These are phyloP conservation scores for Paedocypris micromegethes DNA, from an alignment of 2,797 vertebrate genomes.

Conservation along the genomic window DNA sequence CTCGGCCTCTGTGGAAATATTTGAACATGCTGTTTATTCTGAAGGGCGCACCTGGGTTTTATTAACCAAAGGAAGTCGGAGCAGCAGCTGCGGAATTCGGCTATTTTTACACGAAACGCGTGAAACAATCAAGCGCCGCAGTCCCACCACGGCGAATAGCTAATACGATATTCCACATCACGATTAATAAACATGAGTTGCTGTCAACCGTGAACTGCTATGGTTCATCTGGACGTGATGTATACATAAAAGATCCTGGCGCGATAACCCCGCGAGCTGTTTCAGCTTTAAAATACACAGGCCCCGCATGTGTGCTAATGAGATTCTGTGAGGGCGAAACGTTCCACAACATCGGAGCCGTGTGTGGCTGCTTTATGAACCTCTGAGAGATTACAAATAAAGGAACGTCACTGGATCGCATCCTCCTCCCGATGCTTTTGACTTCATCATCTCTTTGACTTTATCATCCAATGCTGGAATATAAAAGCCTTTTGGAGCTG, in stretches of 20 bases:
- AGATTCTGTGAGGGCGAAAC: constrained; percentile 13
- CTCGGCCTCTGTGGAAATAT: constrained; percentile 50
- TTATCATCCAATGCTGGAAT: too few species aligned
- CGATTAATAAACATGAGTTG: constrained; percentile 35
- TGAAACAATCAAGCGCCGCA: constrained; percentile 13
- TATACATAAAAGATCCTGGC: not conserved
- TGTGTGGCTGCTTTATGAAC: not conserved
- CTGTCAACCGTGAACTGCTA: constrained; percentile 17
- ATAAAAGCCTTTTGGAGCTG: not conserved
- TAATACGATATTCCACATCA: not conserved
- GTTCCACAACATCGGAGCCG: not conserved
- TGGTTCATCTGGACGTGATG: not conserved
- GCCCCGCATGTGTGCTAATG: not conserved
- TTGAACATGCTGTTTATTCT: constrained; percentile 52
- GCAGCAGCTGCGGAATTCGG: constrained; percentile 46
- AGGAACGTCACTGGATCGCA: constrained; percentile 19
- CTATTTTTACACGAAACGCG: constrained; percentile 41
- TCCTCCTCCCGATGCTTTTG: not conserved
- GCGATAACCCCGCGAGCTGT: constrained; percentile 9
- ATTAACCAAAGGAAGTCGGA: constrained; percentile 44
- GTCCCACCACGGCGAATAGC: not conserved
- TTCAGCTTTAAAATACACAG: constrained; percentile 24
- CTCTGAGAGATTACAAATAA: not conserved
- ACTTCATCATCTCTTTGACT: too few species aligned
- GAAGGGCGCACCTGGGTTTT: constrained; percentile 49